phyloP scores from a whole-genome alignment of 1,140 invertebrate species.

The Theocolax elegans region DNA sequence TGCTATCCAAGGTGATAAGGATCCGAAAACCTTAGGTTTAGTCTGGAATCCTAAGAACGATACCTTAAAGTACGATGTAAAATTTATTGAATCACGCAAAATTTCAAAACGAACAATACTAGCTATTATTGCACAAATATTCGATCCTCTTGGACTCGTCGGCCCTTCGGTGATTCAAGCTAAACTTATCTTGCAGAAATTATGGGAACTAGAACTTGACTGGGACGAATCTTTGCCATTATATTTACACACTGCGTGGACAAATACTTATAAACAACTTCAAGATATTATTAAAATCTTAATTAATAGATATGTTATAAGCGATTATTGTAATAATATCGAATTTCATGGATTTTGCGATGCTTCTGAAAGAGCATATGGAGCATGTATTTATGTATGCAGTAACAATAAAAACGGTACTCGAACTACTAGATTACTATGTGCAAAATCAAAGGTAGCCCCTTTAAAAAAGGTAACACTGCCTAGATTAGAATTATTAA shows the following conservation, averaged over 20 bases:
- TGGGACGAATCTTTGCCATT: slow-evolving; percentile 12
- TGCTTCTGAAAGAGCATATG: neutral
- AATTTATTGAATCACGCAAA: neutral
- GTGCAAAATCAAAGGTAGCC: slow-evolving; percentile 5
- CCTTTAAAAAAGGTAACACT: neutral
- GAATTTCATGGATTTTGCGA: slow-evolving; percentile 17
- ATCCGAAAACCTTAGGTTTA: slow-evolving; percentile 8
- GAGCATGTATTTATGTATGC: neutral
- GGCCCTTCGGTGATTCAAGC: neutral
- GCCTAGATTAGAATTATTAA: slow-evolving; percentile 43
- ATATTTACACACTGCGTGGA: neutral
- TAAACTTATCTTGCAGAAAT: neutral
- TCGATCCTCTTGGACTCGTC: slow-evolving; percentile 7
- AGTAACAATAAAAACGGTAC: neutral
- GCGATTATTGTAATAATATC: neutral
- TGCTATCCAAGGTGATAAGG: neutral
- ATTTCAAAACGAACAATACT: neutral
- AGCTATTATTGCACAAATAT: neutral
- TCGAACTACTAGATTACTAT: neutral
- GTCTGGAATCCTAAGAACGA: neutral
- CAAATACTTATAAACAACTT: neutral
- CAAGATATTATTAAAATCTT: neutral
- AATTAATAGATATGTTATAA: neutral
- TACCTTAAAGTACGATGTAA: neutral
- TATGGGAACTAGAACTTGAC: neutral